Base-by-base conservation (phyloP, 2,113 vertebrate genomes). In the Melanostigma gelatinosum region DNA sequence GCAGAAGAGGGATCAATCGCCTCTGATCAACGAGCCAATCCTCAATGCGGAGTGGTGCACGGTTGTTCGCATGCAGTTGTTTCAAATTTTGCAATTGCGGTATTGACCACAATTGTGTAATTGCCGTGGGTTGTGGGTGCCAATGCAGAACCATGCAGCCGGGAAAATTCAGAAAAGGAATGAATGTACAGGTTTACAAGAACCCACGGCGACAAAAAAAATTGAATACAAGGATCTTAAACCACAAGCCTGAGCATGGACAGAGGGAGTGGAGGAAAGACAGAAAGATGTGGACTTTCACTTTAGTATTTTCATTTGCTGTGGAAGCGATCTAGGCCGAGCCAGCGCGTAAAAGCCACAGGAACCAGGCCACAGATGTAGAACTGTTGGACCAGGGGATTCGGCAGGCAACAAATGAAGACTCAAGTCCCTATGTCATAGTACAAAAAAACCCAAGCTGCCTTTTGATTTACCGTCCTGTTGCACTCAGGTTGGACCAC, bases 381-480 rank as follows among this genome's bases (percentile, higher is more conserved):
- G 74, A 89, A 84, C 81, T 70, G 75, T 68, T 77, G 75, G 71
- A 82, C 48, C 81, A 75, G 71, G 29, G 54, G 64, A 80, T 80
- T 57, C 69, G 9, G 78, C 62, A 75, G 89, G 77, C 83, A 92
- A 89, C 87, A 85, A 91, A 92, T 93, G 83, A 90, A 88, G 87
- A 84, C 83, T 86, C 73, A 86, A 91, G 90, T 90, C 77, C 77
- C 79, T 16, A 38, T 88, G 85, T 86, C 75, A 74, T 75, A 70
- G 75, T 63, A 62, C 71, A 91, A 85, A 86, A 86, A 86, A 22
- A 54, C 3, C 12, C 75, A 46, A 86, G 68, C 81, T 80, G 85
- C 70, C 60, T 88, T 68, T 74, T 93, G 94, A 95, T 95, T 95
- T 95, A 94, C 92, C 89, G 90, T 93, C 87, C 79, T 86, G 84